A percentile compares a stretch with the other conserved stretches of the same genome.
These are phyloP conservation scores for Limnephilus rhombicus DNA, from an alignment of 2,888 invertebrate genomes.

Conservation along the genomic window DNA sequence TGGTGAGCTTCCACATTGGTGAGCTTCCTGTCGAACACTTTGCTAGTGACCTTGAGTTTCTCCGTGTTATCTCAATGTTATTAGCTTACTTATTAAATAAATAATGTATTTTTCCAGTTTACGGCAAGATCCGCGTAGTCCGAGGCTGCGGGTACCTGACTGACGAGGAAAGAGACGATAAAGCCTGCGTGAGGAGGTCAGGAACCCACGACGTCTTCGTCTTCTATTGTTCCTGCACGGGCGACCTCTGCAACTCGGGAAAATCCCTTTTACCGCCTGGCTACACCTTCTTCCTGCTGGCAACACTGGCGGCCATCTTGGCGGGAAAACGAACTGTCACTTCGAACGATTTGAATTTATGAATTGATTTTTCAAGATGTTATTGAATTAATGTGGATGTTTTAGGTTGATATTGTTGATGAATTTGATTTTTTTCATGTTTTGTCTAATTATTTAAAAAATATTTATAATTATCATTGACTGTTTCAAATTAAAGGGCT, in stretches of 20 bases:
- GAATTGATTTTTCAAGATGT: slow-evolving; percentile 50
- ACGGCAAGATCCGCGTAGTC: slow-evolving; percentile 86
- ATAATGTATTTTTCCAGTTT: slow-evolving; percentile 79
- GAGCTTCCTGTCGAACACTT: no score
- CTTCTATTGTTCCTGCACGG: slow-evolving; percentile 87
- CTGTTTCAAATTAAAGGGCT: background rate
- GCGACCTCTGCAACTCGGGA: slow-evolving; percentile 85
- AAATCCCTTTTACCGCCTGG: slow-evolving; percentile 63
- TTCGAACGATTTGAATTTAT: slow-evolving; percentile 54
- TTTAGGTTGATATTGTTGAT: slow-evolving; percentile 9
- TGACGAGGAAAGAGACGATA: slow-evolving; percentile 79
- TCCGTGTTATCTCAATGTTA: no score
- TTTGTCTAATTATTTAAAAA: background rate
- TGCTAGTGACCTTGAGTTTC: no score
- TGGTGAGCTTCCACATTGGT: no score
- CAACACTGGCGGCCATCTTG: slow-evolving; percentile 50
- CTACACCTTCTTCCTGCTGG: slow-evolving; percentile 49
- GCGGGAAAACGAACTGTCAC: slow-evolving; percentile 38
- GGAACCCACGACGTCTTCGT: slow-evolving; percentile 88
- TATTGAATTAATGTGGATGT: background rate
- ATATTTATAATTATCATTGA: background rate
- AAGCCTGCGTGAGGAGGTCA: slow-evolving; percentile 81
- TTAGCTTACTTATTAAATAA: background rate
- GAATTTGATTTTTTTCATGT: background rate
- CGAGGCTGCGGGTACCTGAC: slow-evolving; percentile 89